Evolutionary conservation across 2,888 invertebrate species (phyloP).

Genomic region (Thysanoteuthis rhombus): DNA sequence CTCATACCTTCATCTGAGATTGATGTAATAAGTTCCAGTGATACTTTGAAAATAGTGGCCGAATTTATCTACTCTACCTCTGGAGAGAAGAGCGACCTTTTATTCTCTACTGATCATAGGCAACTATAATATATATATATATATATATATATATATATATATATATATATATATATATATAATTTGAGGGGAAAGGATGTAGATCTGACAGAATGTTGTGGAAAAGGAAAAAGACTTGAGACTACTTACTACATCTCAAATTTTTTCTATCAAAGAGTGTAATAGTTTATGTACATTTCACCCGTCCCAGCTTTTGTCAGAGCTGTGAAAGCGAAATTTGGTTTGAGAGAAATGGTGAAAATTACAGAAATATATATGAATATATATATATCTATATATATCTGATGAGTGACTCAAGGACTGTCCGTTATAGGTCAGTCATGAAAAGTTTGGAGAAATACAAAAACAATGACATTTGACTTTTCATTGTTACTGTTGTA

Average conservation of each 20-base stretch:
- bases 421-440: background rate
- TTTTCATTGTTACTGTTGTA: background rate
- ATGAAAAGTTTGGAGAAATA: background rate
- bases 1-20: background rate
- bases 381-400: too few relatives aligned
- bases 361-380: too few relatives aligned
- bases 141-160: background rate
- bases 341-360: too few relatives aligned
- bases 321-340: too few relatives aligned
- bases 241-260: too few relatives aligned
- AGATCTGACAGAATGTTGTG: too few relatives aligned
- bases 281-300: too few relatives aligned
- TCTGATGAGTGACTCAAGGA: background rate
- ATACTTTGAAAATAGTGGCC: background rate
- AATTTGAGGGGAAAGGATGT: too few relatives aligned
- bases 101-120: background rate
- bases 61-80: background rate
- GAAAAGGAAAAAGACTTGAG: too few relatives aligned
- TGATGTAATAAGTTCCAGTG: background rate
- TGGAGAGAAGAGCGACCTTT: background rate
- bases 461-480: background rate
- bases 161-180: background rate
- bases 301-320: too few relatives aligned
- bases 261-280: too few relatives aligned
- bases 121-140: too few relatives aligned